Conservation (phyloP, 1,140 invertebrate genomes). For the Drosophila jambulina region DNA sequence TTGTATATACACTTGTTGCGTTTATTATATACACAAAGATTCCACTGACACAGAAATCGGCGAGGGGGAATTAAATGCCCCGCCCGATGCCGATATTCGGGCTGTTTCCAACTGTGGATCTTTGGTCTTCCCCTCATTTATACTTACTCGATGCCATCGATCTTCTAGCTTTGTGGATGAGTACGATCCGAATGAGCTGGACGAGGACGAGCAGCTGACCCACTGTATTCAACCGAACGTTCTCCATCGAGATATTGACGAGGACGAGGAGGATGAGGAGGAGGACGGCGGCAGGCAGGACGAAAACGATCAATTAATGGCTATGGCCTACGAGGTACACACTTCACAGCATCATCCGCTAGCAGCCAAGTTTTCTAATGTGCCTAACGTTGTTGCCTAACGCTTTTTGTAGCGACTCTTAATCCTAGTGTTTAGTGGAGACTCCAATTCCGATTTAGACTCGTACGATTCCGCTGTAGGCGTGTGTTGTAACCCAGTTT, state of each 20-base stretch:
- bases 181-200: conserved; percentile 71
- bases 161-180: conserved; percentile 82
- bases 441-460: conserved; percentile 25
- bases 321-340: conserved; percentile 75
- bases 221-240: conserved; percentile 80
- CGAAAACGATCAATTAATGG: conserved; percentile 73
- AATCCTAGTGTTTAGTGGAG: conserved; percentile 53
- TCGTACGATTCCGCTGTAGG: conserved; percentile 33
- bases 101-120: conserved; percentile 63
- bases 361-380: conserved; percentile 28
- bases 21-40: conserved; percentile 44
- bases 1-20: conserved; percentile 38
- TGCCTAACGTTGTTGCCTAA: conserved; percentile 56
- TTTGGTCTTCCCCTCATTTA: conserved; percentile 15
- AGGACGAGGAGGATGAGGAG: conserved; percentile 69
- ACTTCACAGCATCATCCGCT: conserved; percentile 22
- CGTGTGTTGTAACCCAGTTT: conserved; percentile 53
- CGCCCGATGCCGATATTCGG: conserved; percentile 47
- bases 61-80: conserved; percentile 22
- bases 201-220: conserved; percentile 76
- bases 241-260: conserved; percentile 63
- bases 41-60: conserved; percentile 67
- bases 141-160: conserved; percentile 20
- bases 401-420: conserved; percentile 57
- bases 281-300: conserved; percentile 55